Percentiles rank a stretch among this genome's conserved stretches.
Evolutionary conservation across 2,113 vertebrate species (phyloP).

Genomic region (Tyrannus savana): DNA sequence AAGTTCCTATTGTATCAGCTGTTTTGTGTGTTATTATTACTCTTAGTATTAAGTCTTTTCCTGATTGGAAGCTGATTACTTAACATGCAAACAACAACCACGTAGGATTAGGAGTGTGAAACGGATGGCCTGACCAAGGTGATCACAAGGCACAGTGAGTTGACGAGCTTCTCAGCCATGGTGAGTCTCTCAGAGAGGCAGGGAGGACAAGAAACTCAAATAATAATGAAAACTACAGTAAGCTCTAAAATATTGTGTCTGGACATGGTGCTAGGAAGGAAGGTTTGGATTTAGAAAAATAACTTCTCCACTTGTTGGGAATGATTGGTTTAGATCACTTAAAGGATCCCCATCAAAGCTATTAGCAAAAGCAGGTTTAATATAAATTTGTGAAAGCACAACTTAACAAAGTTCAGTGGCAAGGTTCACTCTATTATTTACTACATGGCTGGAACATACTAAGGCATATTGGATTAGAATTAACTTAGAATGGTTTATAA

Average conservation of each 20-base stretch:
- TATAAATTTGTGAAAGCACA: background rate
- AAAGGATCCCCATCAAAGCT: background rate
- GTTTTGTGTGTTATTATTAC: background rate
- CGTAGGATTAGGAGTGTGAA: background rate
- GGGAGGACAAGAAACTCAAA: background rate
- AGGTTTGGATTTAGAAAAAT: background rate
- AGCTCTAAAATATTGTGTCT: background rate
- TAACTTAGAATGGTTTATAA: background rate
- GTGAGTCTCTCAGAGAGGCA: background rate
- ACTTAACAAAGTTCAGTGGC: background rate
- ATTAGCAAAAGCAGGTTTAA: background rate
- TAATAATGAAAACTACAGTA: background rate
- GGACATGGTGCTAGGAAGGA: background rate
- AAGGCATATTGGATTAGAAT: background rate
- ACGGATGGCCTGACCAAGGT: rapidly evolving
- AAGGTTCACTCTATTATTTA: background rate
- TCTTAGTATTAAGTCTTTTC: background rate
- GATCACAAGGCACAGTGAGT: background rate
- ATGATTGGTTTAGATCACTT: background rate
- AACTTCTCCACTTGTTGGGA: background rate
- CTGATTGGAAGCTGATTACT: background rate
- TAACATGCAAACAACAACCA: background rate
- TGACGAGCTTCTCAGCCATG: background rate
- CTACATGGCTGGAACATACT: background rate
- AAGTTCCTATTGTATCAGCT: background rate